Conservation (phyloP, 2,888 invertebrate species). For the Euproctis similis region DNA sequence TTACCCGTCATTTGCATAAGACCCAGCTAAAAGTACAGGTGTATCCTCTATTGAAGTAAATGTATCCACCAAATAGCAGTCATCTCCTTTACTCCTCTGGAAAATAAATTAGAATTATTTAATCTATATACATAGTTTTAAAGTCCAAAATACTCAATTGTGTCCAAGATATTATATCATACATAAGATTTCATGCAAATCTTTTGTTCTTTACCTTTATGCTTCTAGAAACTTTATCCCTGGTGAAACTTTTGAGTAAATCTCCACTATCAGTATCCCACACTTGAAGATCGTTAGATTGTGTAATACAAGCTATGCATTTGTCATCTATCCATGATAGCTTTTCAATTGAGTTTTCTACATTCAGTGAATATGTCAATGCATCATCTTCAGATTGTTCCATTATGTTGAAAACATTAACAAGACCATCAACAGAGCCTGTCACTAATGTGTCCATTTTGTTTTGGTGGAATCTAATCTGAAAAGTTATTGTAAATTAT, state of each 20-base stretch:
- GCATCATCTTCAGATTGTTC: conserved; percentile 87
- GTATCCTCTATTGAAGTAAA: conserved; percentile 64
- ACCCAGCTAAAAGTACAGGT: conserved; percentile 79
- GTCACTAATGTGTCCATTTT: conserved; percentile 81
- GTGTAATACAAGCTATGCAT: conserved; percentile 79
- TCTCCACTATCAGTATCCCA: conserved; percentile 81
- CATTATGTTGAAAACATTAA: conserved; percentile 88
- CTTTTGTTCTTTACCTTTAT: conserved; percentile 60
- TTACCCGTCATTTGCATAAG: conserved; percentile 77
- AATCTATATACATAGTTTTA: too few relatives aligned
- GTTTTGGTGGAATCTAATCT: conserved; percentile 82
- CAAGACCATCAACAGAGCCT: conserved; percentile 88
- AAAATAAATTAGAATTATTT: too few relatives aligned
- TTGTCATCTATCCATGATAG: conserved; percentile 72
- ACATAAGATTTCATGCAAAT: too few relatives aligned
- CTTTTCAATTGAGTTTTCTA: conserved; percentile 84
- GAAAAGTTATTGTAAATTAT: conserved; percentile 24
- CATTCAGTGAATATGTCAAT: conserved; percentile 83
- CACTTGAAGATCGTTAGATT: conserved; percentile 80
- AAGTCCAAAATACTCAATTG: too few relatives aligned
- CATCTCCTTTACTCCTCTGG: conserved; percentile 76
- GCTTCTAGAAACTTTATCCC: conserved; percentile 75
- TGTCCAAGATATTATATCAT: too few relatives aligned
- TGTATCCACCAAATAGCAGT: conserved; percentile 79
- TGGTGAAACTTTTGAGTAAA: conserved; percentile 70